A percentile compares a stretch with the other conserved stretches of the same genome.
phyloP scores from a whole-genome alignment of 2,797 vertebrate species.

The Molossus molossus region DNA sequence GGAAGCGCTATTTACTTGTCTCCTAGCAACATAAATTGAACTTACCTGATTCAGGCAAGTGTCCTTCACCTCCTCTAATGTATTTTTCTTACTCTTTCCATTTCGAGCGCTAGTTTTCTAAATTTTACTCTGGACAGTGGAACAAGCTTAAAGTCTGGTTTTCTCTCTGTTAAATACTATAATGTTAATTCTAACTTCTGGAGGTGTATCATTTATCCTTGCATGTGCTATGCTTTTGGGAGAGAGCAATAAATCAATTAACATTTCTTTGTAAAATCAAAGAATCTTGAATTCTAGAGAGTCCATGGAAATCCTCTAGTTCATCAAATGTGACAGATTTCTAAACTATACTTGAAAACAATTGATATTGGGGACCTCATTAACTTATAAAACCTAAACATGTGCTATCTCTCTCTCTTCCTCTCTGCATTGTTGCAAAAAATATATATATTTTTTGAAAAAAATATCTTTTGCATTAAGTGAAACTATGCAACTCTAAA shows the following conservation, averaged over 20 bases:
- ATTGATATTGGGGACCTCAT: neutral
- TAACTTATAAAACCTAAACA: neutral
- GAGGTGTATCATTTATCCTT: conserved; percentile 64
- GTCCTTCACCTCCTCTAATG: conserved; percentile 79
- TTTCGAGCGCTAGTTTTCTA: conserved; percentile 56
- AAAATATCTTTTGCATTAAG: neutral
- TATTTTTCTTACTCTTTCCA: conserved; percentile 66
- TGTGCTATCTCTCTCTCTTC: neutral
- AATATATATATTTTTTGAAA: neutral
- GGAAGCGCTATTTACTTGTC: conserved; percentile 80
- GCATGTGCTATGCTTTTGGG: conserved; percentile 65
- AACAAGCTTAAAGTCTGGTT: conserved; percentile 53
- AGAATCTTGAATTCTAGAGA: conserved; percentile 11
- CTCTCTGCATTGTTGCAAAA: neutral
- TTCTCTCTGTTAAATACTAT: conserved; percentile 10
- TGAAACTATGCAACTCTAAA: neutral
- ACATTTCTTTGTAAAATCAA: conserved; percentile 16
- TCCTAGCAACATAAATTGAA: conserved; percentile 81
- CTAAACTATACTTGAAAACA: neutral
- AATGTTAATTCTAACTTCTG: conserved; percentile 73
- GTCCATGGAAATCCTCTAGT: neutral
- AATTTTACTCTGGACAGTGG: conserved; percentile 62
- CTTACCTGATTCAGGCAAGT: conserved; percentile 82
- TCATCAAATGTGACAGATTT: neutral
- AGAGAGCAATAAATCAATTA: conserved; percentile 31